Conservation (phyloP, 2,888 invertebrate species). For the Nemotelus pantherinus region DNA sequence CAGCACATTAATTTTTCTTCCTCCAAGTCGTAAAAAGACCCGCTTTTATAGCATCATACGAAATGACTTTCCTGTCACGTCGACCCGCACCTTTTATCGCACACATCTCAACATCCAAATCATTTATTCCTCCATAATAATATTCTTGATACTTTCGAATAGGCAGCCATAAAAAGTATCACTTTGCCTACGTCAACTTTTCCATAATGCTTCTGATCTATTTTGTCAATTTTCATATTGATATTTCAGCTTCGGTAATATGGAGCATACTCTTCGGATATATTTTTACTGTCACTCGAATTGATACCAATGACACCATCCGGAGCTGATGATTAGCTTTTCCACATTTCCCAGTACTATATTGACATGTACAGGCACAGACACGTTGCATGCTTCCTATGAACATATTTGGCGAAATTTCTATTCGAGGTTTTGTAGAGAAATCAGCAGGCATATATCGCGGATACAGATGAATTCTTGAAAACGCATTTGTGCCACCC, state of each 20-base stretch:
- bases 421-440: too few species aligned
- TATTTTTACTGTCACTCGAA: not conserved
- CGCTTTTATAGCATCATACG: too few species aligned
- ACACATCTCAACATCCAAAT: not conserved
- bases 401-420: too few species aligned
- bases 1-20: too few species aligned
- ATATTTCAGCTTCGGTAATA: not conserved
- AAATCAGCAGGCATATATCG: too few species aligned
- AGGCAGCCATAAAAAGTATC: constrained; percentile 11
- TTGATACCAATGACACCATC: not conserved
- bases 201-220: not conserved
- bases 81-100: too few species aligned
- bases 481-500: too few species aligned
- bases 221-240: not conserved
- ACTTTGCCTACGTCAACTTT: not conserved
- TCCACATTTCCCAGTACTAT: not conserved
- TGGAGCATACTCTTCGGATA: not conserved
- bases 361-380: too few species aligned
- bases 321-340: constrained; percentile 11
- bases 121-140: not conserved
- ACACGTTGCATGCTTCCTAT: too few species aligned
- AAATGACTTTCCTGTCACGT: too few species aligned
- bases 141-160: not conserved
- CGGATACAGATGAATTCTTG: too few species aligned
- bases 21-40: too few species aligned